These are phyloP conservation scores for Scyliorhinus canicula DNA, from an alignment of 2,797 vertebrate species.

Conservation along the genomic window DNA sequence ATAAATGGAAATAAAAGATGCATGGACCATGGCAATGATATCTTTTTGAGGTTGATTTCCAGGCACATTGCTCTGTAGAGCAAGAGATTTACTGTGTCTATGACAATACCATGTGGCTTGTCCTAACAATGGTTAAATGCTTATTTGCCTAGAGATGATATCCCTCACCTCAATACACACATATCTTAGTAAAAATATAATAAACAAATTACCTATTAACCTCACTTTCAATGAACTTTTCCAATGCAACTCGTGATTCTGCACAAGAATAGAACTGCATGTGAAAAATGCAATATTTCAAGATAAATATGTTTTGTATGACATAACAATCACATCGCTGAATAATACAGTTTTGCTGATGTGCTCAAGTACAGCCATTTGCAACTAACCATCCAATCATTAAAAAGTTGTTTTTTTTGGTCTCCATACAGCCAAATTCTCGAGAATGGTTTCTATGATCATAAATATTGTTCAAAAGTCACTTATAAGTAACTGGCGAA, in stretches of 20 bases:
- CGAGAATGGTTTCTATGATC: neutral
- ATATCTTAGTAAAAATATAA: neutral
- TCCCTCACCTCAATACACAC: too few species aligned
- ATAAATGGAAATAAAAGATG: neutral
- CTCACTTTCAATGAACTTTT: neutral
- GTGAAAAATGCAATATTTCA: neutral
- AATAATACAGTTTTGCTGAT: neutral
- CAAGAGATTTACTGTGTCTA: neutral
- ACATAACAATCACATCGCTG: neutral
- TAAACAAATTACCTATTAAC: neutral
- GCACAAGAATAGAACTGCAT: neutral
- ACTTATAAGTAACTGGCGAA: conserved; percentile 66
- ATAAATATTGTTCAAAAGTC: neutral
- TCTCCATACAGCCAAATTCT: neutral
- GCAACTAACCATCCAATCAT: neutral
- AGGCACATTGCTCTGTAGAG: neutral
- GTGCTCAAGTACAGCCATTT: neutral
- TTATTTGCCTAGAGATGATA: neutral
- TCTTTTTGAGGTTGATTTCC: neutral
- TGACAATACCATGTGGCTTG: neutral
- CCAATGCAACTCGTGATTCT: neutral
- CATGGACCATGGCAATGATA: neutral
- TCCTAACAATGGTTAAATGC: neutral
- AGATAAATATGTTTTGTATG: neutral
- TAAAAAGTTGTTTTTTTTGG: neutral